Base-by-base conservation (phyloP, 37 sponge, comb jelly and placozoan genomes). In the Lycopodina hypogea region DNA sequence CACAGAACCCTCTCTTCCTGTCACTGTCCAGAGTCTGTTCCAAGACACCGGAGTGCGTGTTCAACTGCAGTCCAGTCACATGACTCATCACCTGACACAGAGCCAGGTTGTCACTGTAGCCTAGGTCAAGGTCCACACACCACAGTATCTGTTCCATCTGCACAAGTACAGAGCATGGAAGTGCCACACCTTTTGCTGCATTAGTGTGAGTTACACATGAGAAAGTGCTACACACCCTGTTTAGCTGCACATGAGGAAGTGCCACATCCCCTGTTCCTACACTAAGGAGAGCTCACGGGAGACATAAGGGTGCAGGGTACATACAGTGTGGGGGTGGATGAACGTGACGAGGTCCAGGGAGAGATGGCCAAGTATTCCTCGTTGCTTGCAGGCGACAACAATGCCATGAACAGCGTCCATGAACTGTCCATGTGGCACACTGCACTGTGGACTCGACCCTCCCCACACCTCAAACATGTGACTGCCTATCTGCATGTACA, bases 321-420 rank as follows among this genome's bases (percentile, higher is more conserved):
- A 30, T 50, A 86, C 87, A n/a, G 80, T 67, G 22, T 55, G 26
- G 28, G 87, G 87, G 42, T 75, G 35, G 24, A 83, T 65, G 60
- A 95, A 98, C 1, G 99, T 98, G 59, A 95, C 87, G 70, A 92
- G 86, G 56, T 93, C 94, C 0, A 95, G 69, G 33, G 90, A 87
- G 57, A 98, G 38, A 60, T 93, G 84, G 30, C 99, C 99, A 69
- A 87, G 68, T 26, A 98, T 76, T 8, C 94, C 99, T 15, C 96
- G 68, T 21, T 69, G 55, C 39, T 62, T 79, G 53, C 80, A 77
- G 1, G 90, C 85, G 15, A 62, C 57, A 0, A 77, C 88, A 50
- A 96, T 81, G 24, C 37, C 39, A 0, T 14, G 22, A 50, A 63
- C 84, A 2, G 68, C 65, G 14, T 67, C 50, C 45, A 72, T 60